Conservation (phyloP, 2,113 vertebrate genomes). For the Etheostoma cragini region DNA sequence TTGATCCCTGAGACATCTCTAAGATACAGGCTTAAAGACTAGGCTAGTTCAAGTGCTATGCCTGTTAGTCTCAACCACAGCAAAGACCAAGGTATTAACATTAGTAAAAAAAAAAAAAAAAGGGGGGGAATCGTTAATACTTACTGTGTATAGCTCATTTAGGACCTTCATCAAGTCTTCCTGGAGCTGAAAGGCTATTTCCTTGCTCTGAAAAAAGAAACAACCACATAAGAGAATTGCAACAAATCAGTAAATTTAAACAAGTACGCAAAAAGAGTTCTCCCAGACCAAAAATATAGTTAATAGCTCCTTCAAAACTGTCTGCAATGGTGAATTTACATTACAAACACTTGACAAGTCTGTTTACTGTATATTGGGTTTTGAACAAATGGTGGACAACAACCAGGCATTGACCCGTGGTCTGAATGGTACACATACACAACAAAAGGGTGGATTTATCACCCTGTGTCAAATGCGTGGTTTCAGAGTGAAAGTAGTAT, state of each 20-base stretch:
- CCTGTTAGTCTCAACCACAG: constrained; percentile 3
- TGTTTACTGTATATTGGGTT: not conserved
- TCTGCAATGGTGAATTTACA: not conserved
- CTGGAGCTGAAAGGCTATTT: constrained; percentile 97
- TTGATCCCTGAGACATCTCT: not conserved
- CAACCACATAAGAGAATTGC: constrained; percentile 29
- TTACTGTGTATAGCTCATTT: constrained; percentile 98
- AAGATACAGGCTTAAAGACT: constrained; percentile 14
- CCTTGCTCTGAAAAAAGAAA: constrained; percentile 92
- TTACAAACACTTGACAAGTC: not conserved
- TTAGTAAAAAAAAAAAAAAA: constrained; percentile 5
- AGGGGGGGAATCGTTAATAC: constrained; percentile 68
- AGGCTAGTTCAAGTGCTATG: too few species aligned
- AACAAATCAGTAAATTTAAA: constrained; percentile 16
- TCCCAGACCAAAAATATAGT: not conserved
- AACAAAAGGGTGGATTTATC: constrained; percentile 24
- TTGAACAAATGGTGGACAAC: not conserved
- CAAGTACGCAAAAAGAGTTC: not conserved
- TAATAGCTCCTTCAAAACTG: not conserved
- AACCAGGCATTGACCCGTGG: constrained; percentile 5
- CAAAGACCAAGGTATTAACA: constrained; percentile 7
- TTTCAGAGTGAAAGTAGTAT: constrained; percentile 37
- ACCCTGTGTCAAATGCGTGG: constrained; percentile 10
- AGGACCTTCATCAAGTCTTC: constrained; percentile 99
- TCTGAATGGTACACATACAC: not conserved